Evolutionary conservation across 2,113 vertebrate genomes (phyloP), one percentile per base, ranked within the genome.

Genomic region (Varanus komodoensis): DNA sequence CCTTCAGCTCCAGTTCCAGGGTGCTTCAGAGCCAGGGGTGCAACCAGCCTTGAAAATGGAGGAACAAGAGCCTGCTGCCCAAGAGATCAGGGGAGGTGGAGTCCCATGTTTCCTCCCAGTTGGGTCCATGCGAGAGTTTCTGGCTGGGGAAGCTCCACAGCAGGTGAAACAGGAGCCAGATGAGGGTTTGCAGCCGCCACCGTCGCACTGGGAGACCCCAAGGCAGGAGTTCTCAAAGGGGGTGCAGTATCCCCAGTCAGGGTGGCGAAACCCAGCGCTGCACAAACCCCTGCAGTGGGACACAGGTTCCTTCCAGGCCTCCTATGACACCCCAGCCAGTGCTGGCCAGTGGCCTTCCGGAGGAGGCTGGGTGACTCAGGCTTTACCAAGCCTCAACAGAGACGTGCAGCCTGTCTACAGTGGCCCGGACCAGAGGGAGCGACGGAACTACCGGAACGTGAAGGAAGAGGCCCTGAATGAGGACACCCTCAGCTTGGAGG

Each of bases 401-500:
- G 75, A 79, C 12, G 27, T 44, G 17, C 75, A 38, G 25, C 50
- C 82, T 0, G 25, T 21, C 64, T 90, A 86, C 2, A n/a, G 75
- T 2, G 8, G 61, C 32, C 74, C n/a, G 61, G 89, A 71, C 9
- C 83, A 54, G 2, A 29, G 50, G 38, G 84, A 89, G 23, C 71
- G 68, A 14, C 86, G 79, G 44, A 75, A 21, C 48, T 71, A 80
- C 2, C 15, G 75, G 4, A 27, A 2, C 2, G 7, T 79, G 61
- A 90, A 86, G 75, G 83, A 90, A 8, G 89, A 90, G 17, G 17
- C n/a, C 77, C 94, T 87, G 78, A 91, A 93, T 32, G 95, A 95
- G 52, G 92, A 95, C 77, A 93, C 93, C 3, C 4, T 38, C 27
- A 92, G 93, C 79, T 87, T 91, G 32, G 96, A 97, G 83, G 89